Evolutionary conservation across 1,140 invertebrate species (phyloP).

Genomic region (Colletes latitarsis): DNA sequence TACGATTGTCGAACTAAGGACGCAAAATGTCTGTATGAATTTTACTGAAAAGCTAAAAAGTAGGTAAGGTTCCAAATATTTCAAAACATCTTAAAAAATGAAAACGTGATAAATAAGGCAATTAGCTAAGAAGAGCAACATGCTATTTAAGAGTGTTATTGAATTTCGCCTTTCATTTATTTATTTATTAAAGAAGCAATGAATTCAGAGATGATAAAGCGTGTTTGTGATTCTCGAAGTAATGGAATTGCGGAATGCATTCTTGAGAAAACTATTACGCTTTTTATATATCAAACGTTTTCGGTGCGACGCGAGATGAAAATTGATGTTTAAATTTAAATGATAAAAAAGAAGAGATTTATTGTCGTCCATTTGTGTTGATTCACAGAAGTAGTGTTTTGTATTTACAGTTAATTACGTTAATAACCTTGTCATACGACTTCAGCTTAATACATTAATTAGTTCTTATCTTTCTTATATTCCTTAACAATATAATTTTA

Average conservation of each 20-base stretch:
- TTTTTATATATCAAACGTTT: background rate
- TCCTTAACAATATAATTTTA: background rate
- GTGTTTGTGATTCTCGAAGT: background rate
- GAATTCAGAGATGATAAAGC: background rate
- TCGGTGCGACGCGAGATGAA: background rate
- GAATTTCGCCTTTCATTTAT: constrained; percentile 1
- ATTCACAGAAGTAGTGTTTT: background rate
- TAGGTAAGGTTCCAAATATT: too few relatives aligned
- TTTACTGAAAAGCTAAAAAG: too few relatives aligned
- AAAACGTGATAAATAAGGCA: too few relatives aligned
- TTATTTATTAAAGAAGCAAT: too few relatives aligned
- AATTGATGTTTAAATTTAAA: background rate
- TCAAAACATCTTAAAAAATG: too few relatives aligned
- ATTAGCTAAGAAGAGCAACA: too few relatives aligned
- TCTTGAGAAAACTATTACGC: background rate
- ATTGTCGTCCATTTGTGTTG: background rate
- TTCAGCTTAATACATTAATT: background rate
- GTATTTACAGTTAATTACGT: background rate
- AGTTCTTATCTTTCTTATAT: background rate
- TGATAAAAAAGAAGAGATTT: background rate
- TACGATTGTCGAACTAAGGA: too few relatives aligned
- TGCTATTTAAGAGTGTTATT: background rate
- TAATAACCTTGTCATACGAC: background rate
- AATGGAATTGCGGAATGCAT: background rate
- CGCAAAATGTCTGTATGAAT: too few relatives aligned